Base-by-base conservation (phyloP, 2,113 vertebrate genomes). In the Vombatus ursinus region DNA sequence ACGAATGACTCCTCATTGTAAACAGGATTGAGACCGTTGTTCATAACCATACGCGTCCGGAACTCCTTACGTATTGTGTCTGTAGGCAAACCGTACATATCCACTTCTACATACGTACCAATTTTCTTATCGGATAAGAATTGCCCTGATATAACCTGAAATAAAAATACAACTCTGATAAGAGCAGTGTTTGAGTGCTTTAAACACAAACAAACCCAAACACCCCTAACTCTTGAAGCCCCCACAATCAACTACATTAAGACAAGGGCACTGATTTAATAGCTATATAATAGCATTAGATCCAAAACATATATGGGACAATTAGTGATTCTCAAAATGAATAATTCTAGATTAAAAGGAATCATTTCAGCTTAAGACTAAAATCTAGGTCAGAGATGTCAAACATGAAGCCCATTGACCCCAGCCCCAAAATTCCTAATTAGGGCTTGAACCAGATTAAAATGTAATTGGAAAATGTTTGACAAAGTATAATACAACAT, bases 61-160 rank as follows among this genome's bases (percentile, higher is more conserved):
- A 99, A 99, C 97, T 99, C 99, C 97, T 99, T 99, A 50, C 99
- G 98, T 93, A 99, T 99, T 2, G 99, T 99, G 98, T 99, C 99
- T 0, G 99, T 99, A 47, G 99, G 99, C 94, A 99, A 97, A 1
- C 99, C 99, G 0, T 99, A 99, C 99, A 99, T 99, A 94, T 99
- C 99, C 50, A 99, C 99, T 97, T 99, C 99, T 94, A 99, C 99
- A 0, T 99, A 99, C 0, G 99, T 99, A 92, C 99, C 99, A 0
- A 99, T 99, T 98, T 99, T 99, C 98, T 99, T 99, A 97, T 99
- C 99, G 25, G 99, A 99, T 94, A 99, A 94, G 98, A 99, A 99
- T 98, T 99, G 99, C 48, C 99, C 99, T 37, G 99, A 99, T 97
- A 99, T 99, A 91, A 99, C 99, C 99, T 99, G 94, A 1, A 97